phyloP scores from a whole-genome alignment of 2,888 invertebrate species.

The Cerastoderma edule region DNA sequence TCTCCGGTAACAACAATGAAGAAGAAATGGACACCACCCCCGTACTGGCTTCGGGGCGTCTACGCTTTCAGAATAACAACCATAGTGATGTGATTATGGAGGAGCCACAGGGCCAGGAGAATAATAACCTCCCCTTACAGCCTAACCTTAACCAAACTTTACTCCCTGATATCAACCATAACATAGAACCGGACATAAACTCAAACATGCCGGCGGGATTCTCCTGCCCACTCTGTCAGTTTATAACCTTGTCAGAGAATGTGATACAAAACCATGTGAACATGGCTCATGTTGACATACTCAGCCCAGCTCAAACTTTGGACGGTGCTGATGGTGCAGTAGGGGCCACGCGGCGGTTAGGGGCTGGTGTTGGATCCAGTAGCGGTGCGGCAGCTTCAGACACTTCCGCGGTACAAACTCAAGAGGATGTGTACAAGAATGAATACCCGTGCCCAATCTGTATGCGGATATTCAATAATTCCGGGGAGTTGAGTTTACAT shows the following conservation, averaged over 20 bases:
- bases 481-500: slow-evolving; percentile 91
- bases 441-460: slow-evolving; percentile 92
- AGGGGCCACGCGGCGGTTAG: neutral
- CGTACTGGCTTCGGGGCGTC: slow-evolving; percentile 5
- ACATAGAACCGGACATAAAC: slow-evolving; percentile 68
- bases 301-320: slow-evolving; percentile 64
- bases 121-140: slow-evolving; percentile 55
- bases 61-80: slow-evolving; percentile 32
- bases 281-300: slow-evolving; percentile 88
- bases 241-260: slow-evolving; percentile 89
- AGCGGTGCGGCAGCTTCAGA: neutral
- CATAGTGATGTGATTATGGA: slow-evolving; percentile 52
- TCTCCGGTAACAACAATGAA: slow-evolving; percentile 3
- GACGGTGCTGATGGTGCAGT: slow-evolving; percentile 7
- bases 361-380: neutral
- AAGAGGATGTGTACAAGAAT: slow-evolving; percentile 25
- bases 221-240: slow-evolving; percentile 91
- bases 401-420: slow-evolving; percentile 11
- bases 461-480: slow-evolving; percentile 87
- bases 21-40: slow-evolving; percentile 11
- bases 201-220: slow-evolving; percentile 69
- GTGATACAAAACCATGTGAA: slow-evolving; percentile 92
- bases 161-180: slow-evolving; percentile 68
- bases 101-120: slow-evolving; percentile 50
- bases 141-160: slow-evolving; percentile 54